A percentile compares a stretch with the other conserved stretches of the same genome.
Conservation (phyloP, 1,140 invertebrate species). For the Sinella curviseta region DNA sequence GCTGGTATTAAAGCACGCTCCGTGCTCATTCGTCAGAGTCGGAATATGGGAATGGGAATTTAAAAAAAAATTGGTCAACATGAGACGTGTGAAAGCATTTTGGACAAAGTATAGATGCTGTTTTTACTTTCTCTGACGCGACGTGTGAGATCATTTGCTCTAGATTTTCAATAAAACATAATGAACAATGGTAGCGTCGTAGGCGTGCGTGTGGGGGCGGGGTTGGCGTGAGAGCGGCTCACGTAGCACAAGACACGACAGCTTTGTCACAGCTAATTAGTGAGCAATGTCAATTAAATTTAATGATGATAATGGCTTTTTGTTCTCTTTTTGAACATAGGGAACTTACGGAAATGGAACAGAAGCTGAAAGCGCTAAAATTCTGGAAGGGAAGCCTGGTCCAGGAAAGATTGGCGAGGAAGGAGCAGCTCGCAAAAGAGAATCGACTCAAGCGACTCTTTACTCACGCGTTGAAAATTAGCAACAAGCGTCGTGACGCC, state of each 20-base stretch:
- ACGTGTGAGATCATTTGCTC: no score
- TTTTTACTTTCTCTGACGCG: no score
- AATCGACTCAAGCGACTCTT: background rate
- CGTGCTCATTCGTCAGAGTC: no score
- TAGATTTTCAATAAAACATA: no score
- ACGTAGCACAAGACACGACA: background rate
- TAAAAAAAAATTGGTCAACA: no score
- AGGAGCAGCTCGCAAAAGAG: background rate
- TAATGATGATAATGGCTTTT: background rate
- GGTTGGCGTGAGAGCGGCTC: no score
- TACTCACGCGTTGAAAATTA: background rate
- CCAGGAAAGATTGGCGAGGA: background rate
- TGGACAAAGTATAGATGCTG: no score
- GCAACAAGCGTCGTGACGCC: background rate
- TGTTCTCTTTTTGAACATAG: background rate
- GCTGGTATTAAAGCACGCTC: background rate
- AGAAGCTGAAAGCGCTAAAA: background rate
- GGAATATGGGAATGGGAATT: no score
- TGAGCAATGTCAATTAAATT: no score
- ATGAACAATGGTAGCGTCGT: no score
- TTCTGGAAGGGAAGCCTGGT: background rate
- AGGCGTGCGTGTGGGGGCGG: no score
- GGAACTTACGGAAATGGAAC: background rate
- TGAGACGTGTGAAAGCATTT: no score
- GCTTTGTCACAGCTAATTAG: conserved; percentile 11